Conservation (phyloP, 2,888 invertebrate genomes). For the Heteromyza rotundicornis region DNA sequence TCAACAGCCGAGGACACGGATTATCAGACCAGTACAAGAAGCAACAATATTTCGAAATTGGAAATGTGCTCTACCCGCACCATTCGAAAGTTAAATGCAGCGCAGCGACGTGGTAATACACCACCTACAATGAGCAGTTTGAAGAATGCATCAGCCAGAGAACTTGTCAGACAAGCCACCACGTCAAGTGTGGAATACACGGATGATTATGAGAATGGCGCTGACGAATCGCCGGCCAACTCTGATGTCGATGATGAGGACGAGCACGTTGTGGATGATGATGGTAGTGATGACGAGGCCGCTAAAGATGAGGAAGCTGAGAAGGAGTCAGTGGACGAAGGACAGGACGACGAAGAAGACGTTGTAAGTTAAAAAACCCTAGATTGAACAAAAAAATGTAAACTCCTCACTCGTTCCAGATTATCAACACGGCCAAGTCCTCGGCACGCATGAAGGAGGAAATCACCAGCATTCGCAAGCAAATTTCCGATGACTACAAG, state of each 20-base stretch:
- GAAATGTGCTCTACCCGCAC: background rate
- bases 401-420: no score
- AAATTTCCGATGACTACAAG: constrained; percentile 57
- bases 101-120: constrained; percentile 36
- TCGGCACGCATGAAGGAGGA: constrained; percentile 45
- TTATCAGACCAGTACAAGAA: background rate
- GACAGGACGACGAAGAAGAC: constrained; percentile 17
- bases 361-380: constrained; percentile 1
- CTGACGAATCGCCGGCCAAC: constrained; percentile 8
- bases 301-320: constrained; percentile 18
- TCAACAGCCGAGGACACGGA: background rate
- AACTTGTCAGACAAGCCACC: background rate
- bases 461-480: constrained; percentile 50
- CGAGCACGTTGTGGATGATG: background rate
- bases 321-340: constrained; percentile 5
- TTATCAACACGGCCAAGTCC: constrained; percentile 30
- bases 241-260: background rate
- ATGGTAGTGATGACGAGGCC: constrained; percentile 22
- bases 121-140: constrained; percentile 26
- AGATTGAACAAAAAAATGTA: background rate
- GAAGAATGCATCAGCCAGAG: constrained; percentile 6
- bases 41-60: background rate
- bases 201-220: constrained; percentile 31
- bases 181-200: constrained; percentile 25
- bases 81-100: background rate